A percentile compares a stretch with the other conserved stretches of the same genome.
Evolutionary conservation across 2,888 invertebrate species (phyloP).

Genomic region (Drosophila neotestacea): DNA sequence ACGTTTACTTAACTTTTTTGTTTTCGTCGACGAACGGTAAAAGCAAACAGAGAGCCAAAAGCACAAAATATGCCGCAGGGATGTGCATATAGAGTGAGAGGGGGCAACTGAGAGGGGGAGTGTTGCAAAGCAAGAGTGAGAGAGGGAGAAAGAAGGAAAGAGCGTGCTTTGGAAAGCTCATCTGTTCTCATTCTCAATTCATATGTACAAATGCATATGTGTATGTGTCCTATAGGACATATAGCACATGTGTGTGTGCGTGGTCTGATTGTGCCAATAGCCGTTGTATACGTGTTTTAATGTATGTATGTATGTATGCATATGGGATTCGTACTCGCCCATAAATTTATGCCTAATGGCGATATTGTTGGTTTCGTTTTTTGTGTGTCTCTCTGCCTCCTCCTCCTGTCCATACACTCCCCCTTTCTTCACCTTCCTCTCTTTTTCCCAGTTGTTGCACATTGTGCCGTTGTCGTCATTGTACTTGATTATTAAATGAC

Average conservation of each 20-base stretch:
- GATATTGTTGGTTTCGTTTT: conserved; percentile 69
- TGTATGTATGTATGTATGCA: conserved; percentile 16
- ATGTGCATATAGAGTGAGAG: conserved; percentile 20
- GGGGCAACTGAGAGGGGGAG: background rate
- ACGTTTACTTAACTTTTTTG: conserved; percentile 77
- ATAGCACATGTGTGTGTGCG: conserved; percentile 17
- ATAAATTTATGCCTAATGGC: conserved; percentile 80
- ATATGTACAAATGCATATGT: background rate
- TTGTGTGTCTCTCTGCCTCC: conserved; percentile 15
- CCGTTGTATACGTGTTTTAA: conserved; percentile 47
- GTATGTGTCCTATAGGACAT: conserved; percentile 8
- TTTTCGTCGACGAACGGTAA: conserved; percentile 50
- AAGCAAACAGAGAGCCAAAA: conserved; percentile 43
- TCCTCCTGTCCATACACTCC: background rate
- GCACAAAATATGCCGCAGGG: conserved; percentile 54
- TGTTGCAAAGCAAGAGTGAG: background rate
- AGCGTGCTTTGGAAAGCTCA: conserved; percentile 20
- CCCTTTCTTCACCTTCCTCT: no score
- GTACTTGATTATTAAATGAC: conserved; percentile 83
- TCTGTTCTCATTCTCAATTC: conserved; percentile 22
- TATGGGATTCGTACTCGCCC: conserved; percentile 50
- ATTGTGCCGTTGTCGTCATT: conserved; percentile 68
- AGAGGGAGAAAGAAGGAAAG: background rate
- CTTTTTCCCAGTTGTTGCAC: conserved; percentile 44
- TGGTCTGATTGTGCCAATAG: conserved; percentile 71